Evolutionary conservation across 1,140 invertebrate genomes (phyloP).

Genomic region (Brevipalpus yothersi): DNA sequence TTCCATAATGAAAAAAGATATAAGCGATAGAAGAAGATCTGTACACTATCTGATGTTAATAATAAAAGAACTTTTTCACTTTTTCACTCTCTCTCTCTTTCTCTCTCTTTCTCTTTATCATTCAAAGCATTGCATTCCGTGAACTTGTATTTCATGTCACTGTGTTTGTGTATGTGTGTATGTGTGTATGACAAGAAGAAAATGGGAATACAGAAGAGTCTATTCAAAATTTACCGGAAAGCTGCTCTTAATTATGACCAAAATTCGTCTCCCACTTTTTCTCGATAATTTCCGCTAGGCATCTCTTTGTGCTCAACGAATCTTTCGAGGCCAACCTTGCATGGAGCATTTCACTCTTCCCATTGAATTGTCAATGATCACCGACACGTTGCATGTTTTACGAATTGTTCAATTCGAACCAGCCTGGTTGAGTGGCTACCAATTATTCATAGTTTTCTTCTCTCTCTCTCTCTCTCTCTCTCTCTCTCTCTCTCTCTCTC

Average conservation of each 20-base stretch:
- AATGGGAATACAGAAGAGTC: too few relatives aligned
- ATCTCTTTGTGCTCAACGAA: not conserved
- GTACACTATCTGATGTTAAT: too few relatives aligned
- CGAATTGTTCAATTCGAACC: not conserved
- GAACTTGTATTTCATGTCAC: too few relatives aligned
- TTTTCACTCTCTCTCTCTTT: too few relatives aligned
- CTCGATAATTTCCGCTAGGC: not conserved
- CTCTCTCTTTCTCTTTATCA: too few relatives aligned
- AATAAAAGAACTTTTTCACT: too few relatives aligned
- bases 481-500: not conserved
- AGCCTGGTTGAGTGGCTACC: not conserved
- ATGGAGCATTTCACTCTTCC: not conserved
- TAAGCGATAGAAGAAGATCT: too few relatives aligned
- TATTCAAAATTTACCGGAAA: too few relatives aligned
- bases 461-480: not conserved
- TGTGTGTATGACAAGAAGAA: too few relatives aligned
- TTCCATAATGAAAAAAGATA: too few relatives aligned
- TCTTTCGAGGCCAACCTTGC: not conserved
- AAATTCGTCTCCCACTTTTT: not conserved
- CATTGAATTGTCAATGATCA: not conserved
- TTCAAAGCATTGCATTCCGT: too few relatives aligned
- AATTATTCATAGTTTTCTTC: not conserved
- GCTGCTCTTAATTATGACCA: not conserved
- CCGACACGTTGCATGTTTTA: not conserved
- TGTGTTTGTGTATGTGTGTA: too few relatives aligned